Base-by-base conservation (phyloP, 2,888 invertebrate genomes). In the Orchesella flavescens region DNA sequence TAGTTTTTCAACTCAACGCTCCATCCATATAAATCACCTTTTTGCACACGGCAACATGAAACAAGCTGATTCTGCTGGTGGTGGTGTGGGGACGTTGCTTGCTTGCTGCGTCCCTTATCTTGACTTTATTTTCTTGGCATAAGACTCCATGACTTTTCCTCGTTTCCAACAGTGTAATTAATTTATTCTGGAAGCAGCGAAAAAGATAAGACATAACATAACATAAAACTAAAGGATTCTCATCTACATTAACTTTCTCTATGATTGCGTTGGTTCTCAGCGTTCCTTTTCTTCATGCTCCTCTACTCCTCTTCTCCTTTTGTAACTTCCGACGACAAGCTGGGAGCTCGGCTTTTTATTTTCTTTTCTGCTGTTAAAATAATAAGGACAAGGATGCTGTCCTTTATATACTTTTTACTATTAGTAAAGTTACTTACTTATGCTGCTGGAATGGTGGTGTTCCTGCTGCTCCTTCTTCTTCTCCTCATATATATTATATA, bases 151-250 rank as follows among this genome's bases (percentile, higher is more conserved):
- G 71, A 69, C 72, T 85, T 86, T 77, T 84, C 80, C 85, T 86
- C 80, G 81, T 78, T 85, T 86, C 87, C 87, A 85, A 82, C 85
- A 77, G 87, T 84, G 87, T 87, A 87, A 87, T 87, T 87, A 87
- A 87, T 87, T 87, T 86, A 87, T 85, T 87, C 85, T 85, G 73
- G 79, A 77, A 87, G 84, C 59, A 46, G 34, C 55, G 23, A 49
- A 15, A 65, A 61, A 84, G 84, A 85, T 85, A 84, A 85, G 79
- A 53, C 65, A 46, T 75, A 49, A 72, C 65, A 46, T 75, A 49
- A 72, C 44, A 66, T 66, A 66, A 66, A 66, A 66, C 66, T 66
- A 66, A 66, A 66, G 66, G 66, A 66, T 66, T 59, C 17, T 66
- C 66, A 66, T 66, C 66, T 66, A 43, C 53, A n/a, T 53, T n/a